Percentiles rank a stretch among this genome's conserved stretches.
phyloP scores from a whole-genome alignment of 1,140 invertebrate species.

The Chionoecetes opilio region DNA sequence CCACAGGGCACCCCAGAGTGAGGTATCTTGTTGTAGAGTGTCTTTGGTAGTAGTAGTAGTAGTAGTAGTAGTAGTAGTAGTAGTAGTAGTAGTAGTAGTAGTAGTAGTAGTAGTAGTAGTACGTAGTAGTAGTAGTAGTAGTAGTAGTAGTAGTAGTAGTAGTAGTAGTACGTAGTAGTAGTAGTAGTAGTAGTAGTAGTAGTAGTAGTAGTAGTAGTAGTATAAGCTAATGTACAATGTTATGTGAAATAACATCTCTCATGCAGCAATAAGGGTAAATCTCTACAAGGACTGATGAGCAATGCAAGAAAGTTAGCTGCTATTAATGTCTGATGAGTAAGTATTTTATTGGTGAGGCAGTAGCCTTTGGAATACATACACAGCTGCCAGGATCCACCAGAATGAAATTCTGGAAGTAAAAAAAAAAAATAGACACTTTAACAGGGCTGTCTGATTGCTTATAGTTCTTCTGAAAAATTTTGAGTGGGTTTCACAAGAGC shows the following conservation, averaged over 20 bases:
- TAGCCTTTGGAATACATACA: constrained; percentile 59
- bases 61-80: too few species aligned
- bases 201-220: too few species aligned
- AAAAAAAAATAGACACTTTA: constrained; percentile 31
- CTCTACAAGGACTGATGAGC: neutral
- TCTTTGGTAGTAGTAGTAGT: too few species aligned
- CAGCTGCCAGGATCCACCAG: constrained; percentile 67
- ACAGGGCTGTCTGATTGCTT: neutral
- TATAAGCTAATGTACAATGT: neutral
- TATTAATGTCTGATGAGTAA: neutral
- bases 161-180: too few species aligned
- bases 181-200: too few species aligned
- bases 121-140: too few species aligned
- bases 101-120: too few species aligned
- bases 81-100: too few species aligned
- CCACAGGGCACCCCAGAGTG: too few species aligned
- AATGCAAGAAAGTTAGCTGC: neutral
- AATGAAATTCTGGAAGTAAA: constrained; percentile 53
- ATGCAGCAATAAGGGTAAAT: neutral
- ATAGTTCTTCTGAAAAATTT: neutral
- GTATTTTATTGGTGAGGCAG: neutral
- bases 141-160: too few species aligned
- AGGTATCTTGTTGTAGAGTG: too few species aligned
- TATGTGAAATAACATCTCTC: neutral
- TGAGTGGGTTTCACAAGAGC: neutral